Evolutionary conservation across 2,797 vertebrate genomes (phyloP).

Genomic region (Scarus forsteni): DNA sequence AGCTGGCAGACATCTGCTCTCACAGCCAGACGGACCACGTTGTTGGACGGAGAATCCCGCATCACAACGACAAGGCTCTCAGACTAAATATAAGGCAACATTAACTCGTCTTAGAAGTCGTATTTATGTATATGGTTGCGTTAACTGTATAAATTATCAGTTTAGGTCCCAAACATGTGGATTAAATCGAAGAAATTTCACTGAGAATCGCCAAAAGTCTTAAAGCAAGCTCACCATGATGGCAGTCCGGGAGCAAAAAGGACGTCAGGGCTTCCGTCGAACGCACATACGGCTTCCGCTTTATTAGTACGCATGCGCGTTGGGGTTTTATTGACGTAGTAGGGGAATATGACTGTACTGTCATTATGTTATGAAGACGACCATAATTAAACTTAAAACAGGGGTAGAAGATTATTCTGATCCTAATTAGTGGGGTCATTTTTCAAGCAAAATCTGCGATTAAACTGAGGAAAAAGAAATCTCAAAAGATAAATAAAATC

Average conservation of each 20-base stretch:
- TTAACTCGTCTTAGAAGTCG: fast-evolving
- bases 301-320: conserved; percentile 50
- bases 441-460: too few species aligned
- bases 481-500: too few species aligned
- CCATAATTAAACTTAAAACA: too few species aligned
- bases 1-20: not conserved
- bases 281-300: conserved; percentile 61
- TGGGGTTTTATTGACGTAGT: not conserved
- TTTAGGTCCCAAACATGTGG: fast-evolving
- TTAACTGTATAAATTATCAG: fast-evolving
- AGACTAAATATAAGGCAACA: not conserved
- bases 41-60: conserved; percentile 49
- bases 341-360: too few species aligned
- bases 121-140: fast-evolving
- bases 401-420: too few species aligned
- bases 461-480: too few species aligned
- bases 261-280: conserved; percentile 50
- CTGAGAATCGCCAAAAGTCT: conserved; percentile 12
- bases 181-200: not conserved
- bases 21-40: conserved; percentile 65
- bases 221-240: conserved; percentile 87
- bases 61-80: conserved; percentile 1
- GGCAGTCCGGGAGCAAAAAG: conserved; percentile 84
- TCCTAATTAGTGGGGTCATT: too few species aligned
- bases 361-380: too few species aligned